Conservation (phyloP, 2,888 invertebrate species). For the Chrysotoxum bicinctum region DNA sequence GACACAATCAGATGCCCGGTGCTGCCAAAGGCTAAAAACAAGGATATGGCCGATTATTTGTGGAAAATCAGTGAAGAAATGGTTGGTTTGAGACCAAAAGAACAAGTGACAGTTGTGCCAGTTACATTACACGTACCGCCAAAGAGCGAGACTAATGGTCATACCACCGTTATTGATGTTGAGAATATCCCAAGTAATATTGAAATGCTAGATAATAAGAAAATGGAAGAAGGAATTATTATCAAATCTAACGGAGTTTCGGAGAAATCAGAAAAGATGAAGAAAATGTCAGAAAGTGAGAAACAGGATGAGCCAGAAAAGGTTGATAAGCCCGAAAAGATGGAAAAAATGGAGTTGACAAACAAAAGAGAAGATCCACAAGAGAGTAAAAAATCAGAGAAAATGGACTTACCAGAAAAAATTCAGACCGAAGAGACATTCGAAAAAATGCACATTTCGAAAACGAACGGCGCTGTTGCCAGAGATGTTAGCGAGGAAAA, state of each 20-base stretch:
- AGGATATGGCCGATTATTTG: slow-evolving; percentile 83
- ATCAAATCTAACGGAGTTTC: slow-evolving; percentile 32
- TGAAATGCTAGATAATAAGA: slow-evolving; percentile 50
- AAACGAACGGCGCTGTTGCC: slow-evolving; percentile 30
- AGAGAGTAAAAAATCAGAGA: neutral
- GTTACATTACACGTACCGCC: slow-evolving; percentile 58
- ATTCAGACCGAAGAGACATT: slow-evolving; percentile 9
- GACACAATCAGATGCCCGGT: slow-evolving; percentile 84
- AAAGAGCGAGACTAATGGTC: slow-evolving; percentile 29
- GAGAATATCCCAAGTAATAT: slow-evolving; percentile 33
- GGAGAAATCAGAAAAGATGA: slow-evolving; percentile 59
- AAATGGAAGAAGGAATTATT: slow-evolving; percentile 48
- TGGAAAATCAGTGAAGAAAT: slow-evolving; percentile 83
- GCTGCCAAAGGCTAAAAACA: slow-evolving; percentile 83
- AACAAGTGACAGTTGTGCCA: slow-evolving; percentile 48
- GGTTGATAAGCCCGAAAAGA: slow-evolving; percentile 61
- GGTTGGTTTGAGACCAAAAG: slow-evolving; percentile 76
- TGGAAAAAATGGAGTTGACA: slow-evolving; percentile 36
- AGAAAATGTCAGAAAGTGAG: slow-evolving; percentile 51
- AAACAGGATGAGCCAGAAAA: slow-evolving; percentile 45
- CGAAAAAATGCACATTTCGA: slow-evolving; percentile 43
- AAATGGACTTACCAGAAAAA: slow-evolving; percentile 29
- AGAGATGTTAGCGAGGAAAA: slow-evolving; percentile 40
- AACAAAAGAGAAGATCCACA: neutral
- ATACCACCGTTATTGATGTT: slow-evolving; percentile 59